Base-by-base conservation (phyloP, 2,888 invertebrate species). In the Parnassius orleans region DNA sequence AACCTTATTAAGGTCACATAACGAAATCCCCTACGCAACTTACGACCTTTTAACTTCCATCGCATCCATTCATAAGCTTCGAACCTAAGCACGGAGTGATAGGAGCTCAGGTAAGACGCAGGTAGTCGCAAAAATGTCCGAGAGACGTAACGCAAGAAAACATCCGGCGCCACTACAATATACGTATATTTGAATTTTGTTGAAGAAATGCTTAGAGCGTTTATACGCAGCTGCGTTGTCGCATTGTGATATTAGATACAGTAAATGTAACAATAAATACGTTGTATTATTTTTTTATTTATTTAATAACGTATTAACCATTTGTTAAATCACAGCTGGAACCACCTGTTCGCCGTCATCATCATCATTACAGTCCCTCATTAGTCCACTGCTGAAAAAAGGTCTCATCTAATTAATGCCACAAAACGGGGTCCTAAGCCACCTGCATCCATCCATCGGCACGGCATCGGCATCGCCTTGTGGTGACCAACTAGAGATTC, bases 161-260 rank as follows among this genome's bases (percentile, higher is more conserved):
- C 19, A 41, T 48, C 48, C 53, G 61, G 61, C 61, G 61, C 56
- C 61, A 57, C 42, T 47, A 61, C 61, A 61, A 61, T 53, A 51
- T 15, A 24, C 42, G 43, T 7, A 51, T 57, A 47, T 61, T 61
- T 52, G 52, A 41, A 47, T 57, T 61, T 61, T 57, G 51, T 61
- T 53, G 47, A 46, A 24, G 41, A 43, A 44, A 10, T 10, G 50
- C 55, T 15, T 12, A n/a, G 15, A 50, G 55, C 33, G 56, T 46
- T 33, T 14, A 14, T 50, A 41, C 10, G 57, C 61, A 61, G 61
- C 61, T 61, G 61, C 51, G 12, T 57, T 24, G 10, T 48, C 11
- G 44, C 19, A 61, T 61, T 61, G 51, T 55, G 19, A 48, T 43
- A 33, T 3, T 51, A 41, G 9, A 52, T 47, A 33, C 48, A 14